phyloP scores from a whole-genome alignment of 37 sponge, comb jelly and placozoan genomes.

The Spongilla lacustris region DNA sequence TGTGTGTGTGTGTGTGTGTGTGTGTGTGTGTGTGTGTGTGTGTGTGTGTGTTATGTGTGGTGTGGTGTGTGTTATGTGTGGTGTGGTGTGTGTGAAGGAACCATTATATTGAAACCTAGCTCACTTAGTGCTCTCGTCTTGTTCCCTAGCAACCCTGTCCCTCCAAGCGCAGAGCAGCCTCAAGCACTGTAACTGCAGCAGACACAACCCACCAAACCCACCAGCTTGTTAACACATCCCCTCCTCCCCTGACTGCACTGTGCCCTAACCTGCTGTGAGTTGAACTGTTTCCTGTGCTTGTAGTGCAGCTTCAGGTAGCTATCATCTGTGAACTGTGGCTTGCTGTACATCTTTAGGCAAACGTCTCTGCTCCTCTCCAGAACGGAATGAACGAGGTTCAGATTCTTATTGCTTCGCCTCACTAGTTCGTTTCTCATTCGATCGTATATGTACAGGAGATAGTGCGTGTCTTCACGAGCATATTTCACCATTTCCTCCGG shows the following conservation, averaged over 20 bases:
- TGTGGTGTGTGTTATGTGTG: background rate
- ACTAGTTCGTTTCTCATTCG: constrained; percentile 89
- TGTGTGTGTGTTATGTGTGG: constrained; percentile 2
- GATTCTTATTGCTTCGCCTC: constrained; percentile 49
- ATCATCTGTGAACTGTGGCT: constrained; percentile 67
- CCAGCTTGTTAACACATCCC: background rate
- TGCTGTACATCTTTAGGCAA: constrained; percentile 72
- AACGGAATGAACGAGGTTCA: constrained; percentile 44
- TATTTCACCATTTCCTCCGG: constrained; percentile 88
- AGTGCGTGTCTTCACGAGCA: constrained; percentile 98
- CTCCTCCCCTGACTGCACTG: background rate
- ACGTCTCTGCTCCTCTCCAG: constrained; percentile 63
- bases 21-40: constrained; percentile 9
- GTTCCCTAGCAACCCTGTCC: constrained; percentile 77
- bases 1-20: constrained; percentile 24
- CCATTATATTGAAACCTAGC: background rate
- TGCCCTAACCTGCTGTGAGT: constrained; percentile 72
- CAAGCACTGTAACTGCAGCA: constrained; percentile 61
- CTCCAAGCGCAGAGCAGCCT: constrained; percentile 83
- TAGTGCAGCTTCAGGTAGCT: constrained; percentile 66
- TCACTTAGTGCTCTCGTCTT: constrained; percentile 90
- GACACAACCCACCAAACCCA: background rate
- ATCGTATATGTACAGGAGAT: constrained; percentile 94
- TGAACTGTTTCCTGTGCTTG: constrained; percentile 71
- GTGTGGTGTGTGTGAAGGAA: background rate